Evolutionary conservation across 2,113 vertebrate species (phyloP).

Genomic region (Saguinus midas): DNA sequence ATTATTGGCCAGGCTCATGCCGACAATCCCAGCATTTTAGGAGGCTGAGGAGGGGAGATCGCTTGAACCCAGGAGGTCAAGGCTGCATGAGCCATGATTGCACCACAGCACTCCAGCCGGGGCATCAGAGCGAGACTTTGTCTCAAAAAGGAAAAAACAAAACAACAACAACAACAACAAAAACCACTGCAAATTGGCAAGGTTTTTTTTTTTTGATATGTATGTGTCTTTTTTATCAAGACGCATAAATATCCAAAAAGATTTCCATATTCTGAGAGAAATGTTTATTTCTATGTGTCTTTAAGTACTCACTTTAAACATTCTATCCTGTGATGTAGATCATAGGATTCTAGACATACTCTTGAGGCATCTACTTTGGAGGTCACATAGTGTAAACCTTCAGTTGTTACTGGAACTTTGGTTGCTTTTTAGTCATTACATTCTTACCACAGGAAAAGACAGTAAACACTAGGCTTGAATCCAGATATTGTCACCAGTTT

Average conservation of each 20-base stretch:
- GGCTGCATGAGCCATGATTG: too few species aligned
- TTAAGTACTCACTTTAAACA: background rate
- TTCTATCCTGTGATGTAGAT: background rate
- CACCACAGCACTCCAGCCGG: too few species aligned
- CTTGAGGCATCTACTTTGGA: background rate
- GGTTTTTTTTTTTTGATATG: background rate
- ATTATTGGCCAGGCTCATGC: background rate
- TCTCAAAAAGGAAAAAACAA: background rate
- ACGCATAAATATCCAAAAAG: background rate
- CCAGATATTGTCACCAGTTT: background rate
- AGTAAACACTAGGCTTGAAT: background rate
- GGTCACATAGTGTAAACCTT: background rate
- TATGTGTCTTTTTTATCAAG: background rate
- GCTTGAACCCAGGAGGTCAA: background rate
- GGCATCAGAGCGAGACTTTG: too few species aligned
- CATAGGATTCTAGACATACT: background rate
- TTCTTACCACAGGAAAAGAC: background rate
- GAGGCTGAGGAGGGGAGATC: background rate
- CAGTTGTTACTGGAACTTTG: background rate
- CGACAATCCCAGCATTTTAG: background rate
- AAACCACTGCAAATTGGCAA: background rate
- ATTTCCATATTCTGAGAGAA: conserved; percentile 28
- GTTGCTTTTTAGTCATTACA: background rate
- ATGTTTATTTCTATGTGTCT: background rate
- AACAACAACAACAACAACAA: too few species aligned